Evolutionary conservation across 1,140 invertebrate genomes (phyloP), one percentile per base, ranked within the genome.

Genomic region (Paracyclopina nana): DNA sequence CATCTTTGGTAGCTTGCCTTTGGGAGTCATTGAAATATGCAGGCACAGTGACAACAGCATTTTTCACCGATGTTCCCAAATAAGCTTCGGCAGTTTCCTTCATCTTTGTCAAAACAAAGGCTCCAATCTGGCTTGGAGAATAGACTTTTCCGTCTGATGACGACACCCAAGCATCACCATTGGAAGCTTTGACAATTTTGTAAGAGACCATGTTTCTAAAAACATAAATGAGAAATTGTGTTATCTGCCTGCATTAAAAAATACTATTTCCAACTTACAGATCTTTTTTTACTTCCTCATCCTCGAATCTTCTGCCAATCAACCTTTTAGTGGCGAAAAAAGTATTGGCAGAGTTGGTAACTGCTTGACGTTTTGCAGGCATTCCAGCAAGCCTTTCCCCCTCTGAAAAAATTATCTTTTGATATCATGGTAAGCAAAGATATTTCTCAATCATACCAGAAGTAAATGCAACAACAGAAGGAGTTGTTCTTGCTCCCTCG

Each of bases 111-210:
- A 95, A 68, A 12, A 90, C 75, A 68, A 92, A 94, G 16, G 88
- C 88, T 53, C 88, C 90, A 60, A 96, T 80, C 69, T 95, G 88
- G 65, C 82, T 87, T 22, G 90, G 90, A 1, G 86, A 91, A 61
- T 92, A 94, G 59, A 88, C 71, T 68, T 92, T 92, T 12, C 88
- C 86, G 65, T 95, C 83, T 12, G 63, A 71, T 57, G 76, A 78
- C 68, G 96, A 82, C 8, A 99, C 79, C 95, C 95, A 99, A 30
- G 92, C 95, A 72, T 99, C 95, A n/a, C 95, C 94, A 70, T 98
- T 98, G 1, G 85, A 85, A 1, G 95, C 88, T 63, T 76, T 78
- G 0, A 95, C 83, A 56, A 99, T 96, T 74, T 98, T 98, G 62
- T 90, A 98, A 0, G 92, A 83, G 8, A 95, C 74, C 59, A 79